Conservation (phyloP, 1,140 invertebrate genomes). For the Pseudomyrmex pallidus region DNA sequence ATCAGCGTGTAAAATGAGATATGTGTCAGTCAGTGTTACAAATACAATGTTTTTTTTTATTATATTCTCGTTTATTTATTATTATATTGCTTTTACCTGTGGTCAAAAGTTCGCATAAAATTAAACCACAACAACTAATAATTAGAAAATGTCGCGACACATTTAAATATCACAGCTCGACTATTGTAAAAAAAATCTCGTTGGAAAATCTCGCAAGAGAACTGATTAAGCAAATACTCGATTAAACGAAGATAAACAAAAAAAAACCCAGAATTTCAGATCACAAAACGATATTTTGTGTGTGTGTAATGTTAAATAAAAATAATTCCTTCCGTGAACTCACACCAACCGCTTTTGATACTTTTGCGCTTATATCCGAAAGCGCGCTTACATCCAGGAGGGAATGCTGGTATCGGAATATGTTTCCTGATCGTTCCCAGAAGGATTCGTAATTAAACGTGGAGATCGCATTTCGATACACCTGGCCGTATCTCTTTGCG, state of each 20-base stretch:
- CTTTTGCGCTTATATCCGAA: slow-evolving; percentile 25
- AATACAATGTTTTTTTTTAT: neutral
- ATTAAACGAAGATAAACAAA: neutral
- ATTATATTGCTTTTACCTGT: neutral
- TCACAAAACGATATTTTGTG: neutral
- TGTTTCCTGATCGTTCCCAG: slow-evolving; percentile 73
- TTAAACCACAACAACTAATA: too few relatives aligned
- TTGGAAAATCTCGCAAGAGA: neutral
- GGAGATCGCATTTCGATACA: slow-evolving; percentile 75
- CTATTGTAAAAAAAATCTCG: neutral
- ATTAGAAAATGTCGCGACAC: neutral
- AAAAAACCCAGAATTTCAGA: too few relatives aligned
- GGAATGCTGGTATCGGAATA: slow-evolving; percentile 24
- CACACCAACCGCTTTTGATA: slow-evolving; percentile 21
- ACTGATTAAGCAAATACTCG: slow-evolving; percentile 2
- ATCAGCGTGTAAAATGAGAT: slow-evolving; percentile 17
- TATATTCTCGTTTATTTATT: neutral
- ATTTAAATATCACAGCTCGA: slow-evolving; percentile 5
- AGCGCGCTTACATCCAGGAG: neutral
- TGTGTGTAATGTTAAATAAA: neutral
- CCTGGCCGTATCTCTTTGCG: slow-evolving; percentile 67
- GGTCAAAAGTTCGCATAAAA: too few relatives aligned
- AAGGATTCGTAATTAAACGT: slow-evolving; percentile 77
- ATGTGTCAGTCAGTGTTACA: neutral
- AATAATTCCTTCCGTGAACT: slow-evolving; percentile 11